Evolutionary conservation across 1,140 invertebrate genomes (phyloP).

Genomic region (Globodera rostochiensis): DNA sequence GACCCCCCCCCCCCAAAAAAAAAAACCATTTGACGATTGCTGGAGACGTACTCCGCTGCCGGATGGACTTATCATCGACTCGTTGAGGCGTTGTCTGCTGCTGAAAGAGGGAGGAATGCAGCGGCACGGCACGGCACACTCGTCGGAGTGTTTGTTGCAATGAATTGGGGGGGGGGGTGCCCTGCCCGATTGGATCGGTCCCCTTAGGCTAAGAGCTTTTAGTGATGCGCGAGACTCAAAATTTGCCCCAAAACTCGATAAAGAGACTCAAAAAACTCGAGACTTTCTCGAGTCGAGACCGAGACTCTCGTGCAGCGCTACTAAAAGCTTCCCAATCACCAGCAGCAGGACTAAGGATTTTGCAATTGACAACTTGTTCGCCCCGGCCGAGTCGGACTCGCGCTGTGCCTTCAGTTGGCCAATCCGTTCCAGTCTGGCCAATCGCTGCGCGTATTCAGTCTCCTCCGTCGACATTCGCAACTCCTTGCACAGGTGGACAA

Average conservation of each 20-base stretch:
- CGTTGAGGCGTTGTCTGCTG: too few relatives aligned
- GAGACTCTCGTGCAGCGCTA: too few relatives aligned
- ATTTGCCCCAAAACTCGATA: slow-evolving; percentile 1
- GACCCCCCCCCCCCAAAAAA: slow-evolving; percentile 20
- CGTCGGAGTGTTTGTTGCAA: too few relatives aligned
- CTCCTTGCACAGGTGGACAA: slow-evolving; percentile 80
- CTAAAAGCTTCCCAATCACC: too few relatives aligned
- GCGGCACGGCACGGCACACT: too few relatives aligned
- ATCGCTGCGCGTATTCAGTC: slow-evolving; percentile 77
- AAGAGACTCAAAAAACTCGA: slow-evolving; percentile 19
- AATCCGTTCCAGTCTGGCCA: slow-evolving; percentile 81
- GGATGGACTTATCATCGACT: background rate
- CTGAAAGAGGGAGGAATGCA: too few relatives aligned
- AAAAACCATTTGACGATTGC: slow-evolving; percentile 19
- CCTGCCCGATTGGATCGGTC: too few relatives aligned
- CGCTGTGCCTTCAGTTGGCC: slow-evolving; percentile 73
- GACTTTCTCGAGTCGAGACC: slow-evolving; percentile 25
- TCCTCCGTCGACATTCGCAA: slow-evolving; percentile 79
- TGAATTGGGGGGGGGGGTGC: too few relatives aligned
- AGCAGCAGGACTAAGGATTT: too few relatives aligned
- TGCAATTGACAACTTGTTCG: background rate
- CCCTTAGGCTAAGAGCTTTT: too few relatives aligned
- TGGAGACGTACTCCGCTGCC: background rate
- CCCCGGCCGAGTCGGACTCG: slow-evolving; percentile 54
- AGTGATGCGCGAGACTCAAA: background rate